Percentiles rank a stretch among this genome's conserved stretches.
phyloP scores from a whole-genome alignment of 2,888 invertebrate genomes.

The Trichopria drosophilae region DNA sequence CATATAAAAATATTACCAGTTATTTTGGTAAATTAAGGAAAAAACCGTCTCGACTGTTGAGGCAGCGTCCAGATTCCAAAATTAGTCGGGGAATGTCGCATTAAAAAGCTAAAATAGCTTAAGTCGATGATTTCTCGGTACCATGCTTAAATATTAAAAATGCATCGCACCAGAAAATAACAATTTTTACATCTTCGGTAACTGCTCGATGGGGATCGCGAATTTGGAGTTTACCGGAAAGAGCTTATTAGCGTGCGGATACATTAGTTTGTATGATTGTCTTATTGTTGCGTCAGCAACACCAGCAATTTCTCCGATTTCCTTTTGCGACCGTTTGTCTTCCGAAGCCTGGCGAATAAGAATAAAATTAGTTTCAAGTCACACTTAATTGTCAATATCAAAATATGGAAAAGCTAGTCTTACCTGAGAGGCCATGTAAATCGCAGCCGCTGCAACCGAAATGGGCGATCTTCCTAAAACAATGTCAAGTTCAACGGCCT shows the following conservation, averaged over 20 bases:
- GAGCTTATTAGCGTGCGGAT: slow-evolving; percentile 86
- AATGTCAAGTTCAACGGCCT: slow-evolving; percentile 95
- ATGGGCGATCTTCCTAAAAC: slow-evolving; percentile 98
- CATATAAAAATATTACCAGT: no score
- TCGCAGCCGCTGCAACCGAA: slow-evolving; percentile 98
- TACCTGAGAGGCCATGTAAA: slow-evolving; percentile 98
- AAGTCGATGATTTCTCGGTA: no score
- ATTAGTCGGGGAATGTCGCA: no score
- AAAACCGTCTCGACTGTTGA: no score
- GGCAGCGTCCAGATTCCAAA: no score
- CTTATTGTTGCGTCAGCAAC: slow-evolving; percentile 98
- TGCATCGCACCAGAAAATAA: no score
- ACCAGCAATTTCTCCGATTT: slow-evolving; percentile 97
- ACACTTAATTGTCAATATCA: no score
- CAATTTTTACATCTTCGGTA: slow-evolving; percentile 82
- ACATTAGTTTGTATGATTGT: slow-evolving; percentile 96
- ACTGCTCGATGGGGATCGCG: slow-evolving; percentile 88
- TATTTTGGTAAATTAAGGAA: no score
- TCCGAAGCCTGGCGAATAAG: slow-evolving; percentile 89
- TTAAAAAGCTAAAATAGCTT: no score
- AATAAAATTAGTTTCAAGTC: no score
- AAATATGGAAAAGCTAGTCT: no score
- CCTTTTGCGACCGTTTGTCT: slow-evolving; percentile 91
- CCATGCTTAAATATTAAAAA: no score
- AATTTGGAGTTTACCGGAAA: slow-evolving; percentile 98